Percentiles rank a stretch among this genome's conserved stretches.
Conservation (phyloP, 2,797 vertebrate species). For the Glyptemys insculpta region DNA sequence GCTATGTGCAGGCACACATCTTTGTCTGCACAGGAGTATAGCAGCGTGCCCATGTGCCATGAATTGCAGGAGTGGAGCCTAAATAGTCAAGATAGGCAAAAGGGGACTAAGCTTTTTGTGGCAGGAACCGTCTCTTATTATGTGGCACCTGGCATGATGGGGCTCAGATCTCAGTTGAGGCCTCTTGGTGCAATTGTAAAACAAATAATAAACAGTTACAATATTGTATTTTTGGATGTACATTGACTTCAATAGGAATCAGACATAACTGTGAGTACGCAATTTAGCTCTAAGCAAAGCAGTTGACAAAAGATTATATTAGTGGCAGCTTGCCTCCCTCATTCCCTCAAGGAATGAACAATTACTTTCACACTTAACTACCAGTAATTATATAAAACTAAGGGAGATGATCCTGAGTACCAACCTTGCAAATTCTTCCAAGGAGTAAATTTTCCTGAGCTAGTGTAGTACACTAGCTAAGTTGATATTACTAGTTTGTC, state of each 20-base stretch:
- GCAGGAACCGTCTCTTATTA: not conserved
- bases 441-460: not conserved
- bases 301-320: not conserved
- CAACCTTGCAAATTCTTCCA: not conserved
- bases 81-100: not conserved
- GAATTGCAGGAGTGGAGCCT: not conserved
- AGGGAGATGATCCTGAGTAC: not conserved
- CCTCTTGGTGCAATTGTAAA: not conserved
- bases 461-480: not conserved
- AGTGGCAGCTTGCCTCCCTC: not conserved
- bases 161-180: not conserved
- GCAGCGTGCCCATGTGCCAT: not conserved
- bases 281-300: not conserved
- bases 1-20: not conserved
- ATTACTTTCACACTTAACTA: not conserved
- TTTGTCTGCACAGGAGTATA: accelerated
- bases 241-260: not conserved
- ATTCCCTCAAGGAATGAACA: not conserved
- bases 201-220: not conserved
- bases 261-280: not conserved
- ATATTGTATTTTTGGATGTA: not conserved
- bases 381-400: not conserved
- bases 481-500: not conserved
- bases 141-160: not conserved
- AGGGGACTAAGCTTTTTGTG: not conserved